A percentile compares a stretch with the other conserved stretches of the same genome.
phyloP scores from a whole-genome alignment of 2,797 vertebrate species.

The Neomorphus geoffroyi region DNA sequence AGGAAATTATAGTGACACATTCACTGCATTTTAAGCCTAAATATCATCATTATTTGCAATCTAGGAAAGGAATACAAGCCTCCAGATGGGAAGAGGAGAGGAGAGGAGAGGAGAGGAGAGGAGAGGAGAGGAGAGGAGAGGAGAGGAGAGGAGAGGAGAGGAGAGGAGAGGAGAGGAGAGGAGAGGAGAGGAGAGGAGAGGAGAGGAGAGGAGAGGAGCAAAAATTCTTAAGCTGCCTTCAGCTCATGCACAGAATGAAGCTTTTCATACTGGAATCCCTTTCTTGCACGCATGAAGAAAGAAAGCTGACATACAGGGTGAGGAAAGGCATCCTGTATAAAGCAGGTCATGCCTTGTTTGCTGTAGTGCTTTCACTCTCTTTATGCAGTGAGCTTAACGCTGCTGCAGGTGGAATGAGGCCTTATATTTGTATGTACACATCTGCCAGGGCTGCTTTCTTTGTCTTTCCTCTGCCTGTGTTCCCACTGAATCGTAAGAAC shows the following conservation, averaged over 20 bases:
- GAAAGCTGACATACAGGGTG: neutral
- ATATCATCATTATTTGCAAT: neutral
- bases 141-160: neutral
- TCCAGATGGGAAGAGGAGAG: neutral
- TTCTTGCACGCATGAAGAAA: neutral
- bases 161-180: too few species aligned
- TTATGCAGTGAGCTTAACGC: neutral
- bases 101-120: too few species aligned
- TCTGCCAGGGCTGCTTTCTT: neutral
- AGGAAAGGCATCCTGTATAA: neutral
- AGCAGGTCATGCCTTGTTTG: neutral
- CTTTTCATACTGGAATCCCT: neutral
- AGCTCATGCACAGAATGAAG: neutral
- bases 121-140: too few species aligned
- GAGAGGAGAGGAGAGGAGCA: neutral
- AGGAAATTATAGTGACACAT: neutral
- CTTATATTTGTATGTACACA: neutral
- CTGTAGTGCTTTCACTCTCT: neutral
- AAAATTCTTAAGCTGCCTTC: neutral
- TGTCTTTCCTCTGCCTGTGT: neutral
- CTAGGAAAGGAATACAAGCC: neutral
- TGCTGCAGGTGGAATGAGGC: neutral
- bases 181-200: neutral
- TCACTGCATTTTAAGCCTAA: neutral
- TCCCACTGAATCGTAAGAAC: neutral